These are phyloP conservation scores for Lasioglossum vierecki DNA, from an alignment of 2,888 invertebrate species.

Conservation along the genomic window DNA sequence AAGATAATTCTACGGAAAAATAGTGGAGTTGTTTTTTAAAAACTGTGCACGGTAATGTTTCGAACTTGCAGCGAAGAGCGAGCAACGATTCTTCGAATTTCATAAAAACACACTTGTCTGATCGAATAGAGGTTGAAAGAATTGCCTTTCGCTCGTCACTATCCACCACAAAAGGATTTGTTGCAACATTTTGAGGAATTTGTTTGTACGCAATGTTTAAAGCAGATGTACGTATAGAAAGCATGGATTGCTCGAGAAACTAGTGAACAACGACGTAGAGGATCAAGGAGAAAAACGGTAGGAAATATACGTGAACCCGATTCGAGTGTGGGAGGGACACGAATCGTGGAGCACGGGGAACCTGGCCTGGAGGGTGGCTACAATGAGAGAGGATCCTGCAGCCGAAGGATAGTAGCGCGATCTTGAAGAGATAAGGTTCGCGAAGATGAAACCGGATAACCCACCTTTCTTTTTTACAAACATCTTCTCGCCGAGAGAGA, in stretches of 20 bases:
- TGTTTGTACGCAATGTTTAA: too few species aligned
- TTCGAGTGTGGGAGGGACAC: constrained; percentile 48
- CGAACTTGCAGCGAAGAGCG: too few species aligned
- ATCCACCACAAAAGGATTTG: too few species aligned
- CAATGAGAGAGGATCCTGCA: constrained; percentile 36
- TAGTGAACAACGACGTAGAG: not conserved
- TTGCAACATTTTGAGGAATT: too few species aligned
- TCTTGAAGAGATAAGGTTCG: constrained; percentile 73
- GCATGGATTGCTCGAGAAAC: not conserved
- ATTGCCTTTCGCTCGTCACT: too few species aligned
- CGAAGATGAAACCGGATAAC: constrained; percentile 77
- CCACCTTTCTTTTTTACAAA: constrained; percentile 60
- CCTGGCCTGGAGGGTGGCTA: constrained; percentile 25
- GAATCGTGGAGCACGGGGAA: constrained; percentile 40
- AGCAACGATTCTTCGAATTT: too few species aligned
- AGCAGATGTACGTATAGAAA: not conserved
- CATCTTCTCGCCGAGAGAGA: constrained; percentile 59
- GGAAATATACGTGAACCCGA: constrained; percentile 41
- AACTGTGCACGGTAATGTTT: too few species aligned
- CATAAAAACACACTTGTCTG: too few species aligned
- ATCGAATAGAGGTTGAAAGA: too few species aligned
- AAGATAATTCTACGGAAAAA: too few species aligned
- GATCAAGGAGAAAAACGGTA: not conserved
- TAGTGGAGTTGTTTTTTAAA: too few species aligned
- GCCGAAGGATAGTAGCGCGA: constrained; percentile 70